Base-by-base conservation (phyloP, 2,113 vertebrate genomes). In the Trogon surrucura region DNA sequence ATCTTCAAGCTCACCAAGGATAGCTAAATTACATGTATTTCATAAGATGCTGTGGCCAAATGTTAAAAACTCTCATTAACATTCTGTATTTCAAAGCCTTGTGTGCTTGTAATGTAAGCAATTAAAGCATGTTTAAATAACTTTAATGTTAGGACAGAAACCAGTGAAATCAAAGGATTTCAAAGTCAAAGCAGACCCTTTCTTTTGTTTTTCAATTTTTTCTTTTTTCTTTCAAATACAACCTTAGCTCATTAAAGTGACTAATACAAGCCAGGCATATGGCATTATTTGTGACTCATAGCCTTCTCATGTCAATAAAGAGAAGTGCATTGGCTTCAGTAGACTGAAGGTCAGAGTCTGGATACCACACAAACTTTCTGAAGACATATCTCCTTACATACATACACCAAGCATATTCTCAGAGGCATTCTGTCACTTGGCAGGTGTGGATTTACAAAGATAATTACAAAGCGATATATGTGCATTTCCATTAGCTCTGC, bases 41-140 rank as follows among this genome's bases (percentile, higher is more conserved):
- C 16, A 65, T 87, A 84, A 93, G 44, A 66, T 32, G 16, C 13
- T 53, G 11, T 54, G 16, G 50, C 18, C 44, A 73, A 91, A 87
- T 41, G 69, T 4, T 71, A n/a, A 70, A 83, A 60, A 41, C 13
- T 56, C 41, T 88, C 72, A 73, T 80, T 94, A 94, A 27, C 12
- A 77, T 66, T 48, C 19, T 94, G 32, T 64, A 84, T 72, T 92
- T 95, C 56, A 90, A 94, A 96, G 72, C 4, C 32, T 15, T 61
- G 65, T 83, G 32, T 82, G 30, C 86, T 94, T 65, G 64, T 29
- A 88, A 81, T 51, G 9, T 30, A 93, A 89, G 79, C 62, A 93
- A 81, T 91, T 93, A 95, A 91, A 91, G 75, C 18, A 58, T 77
- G 47, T 61, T 95, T 71, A 73, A 95, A 82, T 88, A 87, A 61